Conservation (phyloP, 2,113 vertebrate species). For the Lota lota region DNA sequence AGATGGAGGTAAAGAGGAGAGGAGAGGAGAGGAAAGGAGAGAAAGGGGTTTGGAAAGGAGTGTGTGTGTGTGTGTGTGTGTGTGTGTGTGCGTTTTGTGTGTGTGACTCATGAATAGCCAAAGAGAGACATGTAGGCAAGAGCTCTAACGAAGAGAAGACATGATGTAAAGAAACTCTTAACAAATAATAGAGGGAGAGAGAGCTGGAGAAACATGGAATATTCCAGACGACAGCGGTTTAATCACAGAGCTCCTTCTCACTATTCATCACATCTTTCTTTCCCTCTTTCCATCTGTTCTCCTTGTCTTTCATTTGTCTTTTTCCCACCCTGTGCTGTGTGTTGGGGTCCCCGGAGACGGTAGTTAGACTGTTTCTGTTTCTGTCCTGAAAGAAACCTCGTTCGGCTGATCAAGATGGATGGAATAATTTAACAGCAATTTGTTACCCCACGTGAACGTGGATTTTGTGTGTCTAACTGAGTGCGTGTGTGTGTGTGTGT, state of each 20-base stretch:
- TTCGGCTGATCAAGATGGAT: constrained; percentile 51
- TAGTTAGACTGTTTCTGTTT: constrained; percentile 15
- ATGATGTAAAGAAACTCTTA: not conserved
- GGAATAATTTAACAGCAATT: constrained; percentile 50
- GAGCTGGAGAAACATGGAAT: too few species aligned
- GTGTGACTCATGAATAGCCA: not conserved
- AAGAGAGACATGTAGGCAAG: too few species aligned
- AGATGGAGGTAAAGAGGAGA: constrained; percentile 1
- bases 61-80: not conserved
- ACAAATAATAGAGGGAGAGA: too few species aligned
- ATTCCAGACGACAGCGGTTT: too few species aligned
- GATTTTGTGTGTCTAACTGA: not conserved
- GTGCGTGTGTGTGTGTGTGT: constrained; percentile 7
- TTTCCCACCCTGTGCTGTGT: not conserved
- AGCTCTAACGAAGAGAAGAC: not conserved
- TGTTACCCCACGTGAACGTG: constrained; percentile 14
- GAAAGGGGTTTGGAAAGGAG: not conserved
- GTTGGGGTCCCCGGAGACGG: not conserved
- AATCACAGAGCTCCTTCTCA: too few species aligned
- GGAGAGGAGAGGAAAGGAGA: not conserved
- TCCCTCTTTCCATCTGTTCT: not conserved
- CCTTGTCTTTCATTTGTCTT: not conserved
- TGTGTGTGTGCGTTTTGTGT: not conserved
- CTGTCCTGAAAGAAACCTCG: constrained; percentile 41
- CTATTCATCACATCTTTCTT: not conserved